Base-by-base conservation (phyloP, 2,888 invertebrate genomes). In the Trichopoda pennipes region DNA sequence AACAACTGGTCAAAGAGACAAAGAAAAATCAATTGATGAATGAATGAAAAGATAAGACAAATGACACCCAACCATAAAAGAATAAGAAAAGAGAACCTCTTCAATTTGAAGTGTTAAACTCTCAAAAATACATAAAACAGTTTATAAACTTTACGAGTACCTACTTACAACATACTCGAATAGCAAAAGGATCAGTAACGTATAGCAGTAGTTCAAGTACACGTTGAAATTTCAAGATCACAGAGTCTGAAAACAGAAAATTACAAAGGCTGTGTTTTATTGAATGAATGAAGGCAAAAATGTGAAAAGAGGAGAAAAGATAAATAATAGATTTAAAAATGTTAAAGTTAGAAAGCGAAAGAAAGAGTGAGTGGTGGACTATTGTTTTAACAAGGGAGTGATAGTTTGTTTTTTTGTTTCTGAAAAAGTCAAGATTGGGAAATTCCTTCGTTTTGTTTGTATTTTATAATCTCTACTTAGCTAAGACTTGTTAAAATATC, bases 401-500 rank as follows among this genome's bases (percentile, higher is more conserved):
- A 60, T 75, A 23, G 10, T 55, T n/a, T n/a, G n/a, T n/a, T n/a
- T n/a, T n/a, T n/a, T n/a, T n/a, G n/a, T n/a, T 28, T 28, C 10
- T 38, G 21, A 12, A 17, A 28, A 16, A 83, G 80, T 77, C 70
- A 83, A 85, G 86, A 83, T 83, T 87, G 85, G 85, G 86, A 86
- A 87, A 85, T 86, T 85, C 87, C 84, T 77, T 76, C 66, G 47
- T 83, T 58, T 53, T 14, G 21, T 35, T 32, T 38, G 28, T 44
- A 42, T 60, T 55, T 74, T 58, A 14, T 58, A 49, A 58, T 42
- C 60, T 28, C 28, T 44, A 42, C 44, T 66, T 49, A 69, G 23
- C 82, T 80, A 68, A 66, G 72, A 85, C 89, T 88, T 90, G 89
- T 90, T 90, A 90, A 87, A 90, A 88, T 85, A 88, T 90, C 89